Base-by-base conservation (phyloP, 2,888 invertebrate species). In the Hirtodrosophila trivittata region DNA sequence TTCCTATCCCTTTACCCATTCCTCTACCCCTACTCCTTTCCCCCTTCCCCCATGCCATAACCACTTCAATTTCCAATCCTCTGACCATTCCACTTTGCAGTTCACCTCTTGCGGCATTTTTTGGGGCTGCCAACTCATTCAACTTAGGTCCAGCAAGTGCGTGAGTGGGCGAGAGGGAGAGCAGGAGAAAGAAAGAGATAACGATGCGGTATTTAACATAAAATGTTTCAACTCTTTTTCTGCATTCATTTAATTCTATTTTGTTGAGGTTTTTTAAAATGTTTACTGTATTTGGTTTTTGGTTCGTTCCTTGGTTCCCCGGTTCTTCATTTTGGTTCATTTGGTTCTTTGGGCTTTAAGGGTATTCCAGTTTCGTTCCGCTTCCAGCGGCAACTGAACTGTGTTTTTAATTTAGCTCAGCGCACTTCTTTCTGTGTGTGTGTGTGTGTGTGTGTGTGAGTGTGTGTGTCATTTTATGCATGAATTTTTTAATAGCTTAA, bases 401-500 rank as follows among this genome's bases (percentile, higher is more conserved):
- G 75, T 58, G 56, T 63, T 74, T 70, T 75, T 71, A 71, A 75
- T 71, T 75, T 75, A 71, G 49, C 28, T 42, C 18, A 21, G 18
- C 18, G 18, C 18, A 28, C 45, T 52, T 47, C 39, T 41, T 41
- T 7, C 33, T 28, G 47, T 49, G 42, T 39, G 46, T 18, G 39
- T 49, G n/a, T 13, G 26, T 28, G 45, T 21, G 18, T 43, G 35
- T 35, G 14, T 50, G 35, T 54, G 35, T 41, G 45, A 7, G 46
- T 51, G 54, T 66, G 63, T 66, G 66, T 56, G 80, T 80, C 81
- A 81, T 84, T 81, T 81, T 84, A 84, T 84, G 81, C 85, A 84
- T 81, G 85, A 43, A 81, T 81, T 81, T 85, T 81, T 84, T 81
- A 81, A 84, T 82, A 81, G 85, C 81, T 81, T 81, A 82, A 81